Evolutionary conservation across 2,113 vertebrate genomes (phyloP).

Genomic region (Tenebrosternarchus preto): DNA sequence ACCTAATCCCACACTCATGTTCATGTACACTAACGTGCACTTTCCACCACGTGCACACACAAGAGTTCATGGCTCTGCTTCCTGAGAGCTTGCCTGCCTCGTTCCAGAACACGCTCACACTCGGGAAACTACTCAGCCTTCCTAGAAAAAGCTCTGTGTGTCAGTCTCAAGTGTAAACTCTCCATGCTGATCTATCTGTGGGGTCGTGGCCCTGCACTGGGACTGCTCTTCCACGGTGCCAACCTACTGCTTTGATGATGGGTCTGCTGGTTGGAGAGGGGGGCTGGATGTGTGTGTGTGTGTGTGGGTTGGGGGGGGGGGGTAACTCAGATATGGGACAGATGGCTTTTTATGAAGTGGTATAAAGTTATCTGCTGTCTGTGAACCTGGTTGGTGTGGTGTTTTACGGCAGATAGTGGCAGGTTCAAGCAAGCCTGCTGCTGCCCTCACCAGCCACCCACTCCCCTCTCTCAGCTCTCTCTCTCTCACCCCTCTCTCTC

Average conservation of each 20-base stretch:
- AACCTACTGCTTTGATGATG: conserved; percentile 51
- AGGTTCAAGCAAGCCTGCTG: conserved; percentile 76
- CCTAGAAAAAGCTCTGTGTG: no score
- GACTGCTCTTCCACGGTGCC: neutral
- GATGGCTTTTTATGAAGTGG: conserved; percentile 62
- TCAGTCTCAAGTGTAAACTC: neutral
- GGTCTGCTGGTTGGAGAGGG: conserved; percentile 22
- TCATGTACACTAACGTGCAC: conserved; percentile 22
- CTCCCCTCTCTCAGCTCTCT: conserved; percentile 79
- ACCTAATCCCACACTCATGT: conserved; percentile 21
- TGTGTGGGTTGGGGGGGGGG: conserved; percentile 2
- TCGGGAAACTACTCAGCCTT: neutral
- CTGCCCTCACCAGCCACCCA: conserved; percentile 78
- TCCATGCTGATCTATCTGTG: conserved; percentile 7
- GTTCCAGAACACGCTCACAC: neutral
- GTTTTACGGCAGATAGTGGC: conserved; percentile 84
- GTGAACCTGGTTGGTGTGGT: conserved; percentile 67
- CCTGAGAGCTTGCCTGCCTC: neutral
- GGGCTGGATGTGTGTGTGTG: no score
- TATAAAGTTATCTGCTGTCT: conserved; percentile 59
- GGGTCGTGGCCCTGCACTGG: neutral
- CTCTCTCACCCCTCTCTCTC: no score
- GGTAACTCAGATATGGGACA: conserved; percentile 48
- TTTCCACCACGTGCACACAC: conserved; percentile 11
- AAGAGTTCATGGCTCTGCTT: neutral